Conservation (phyloP, 2,113 vertebrate species). For the Motacilla alba region DNA sequence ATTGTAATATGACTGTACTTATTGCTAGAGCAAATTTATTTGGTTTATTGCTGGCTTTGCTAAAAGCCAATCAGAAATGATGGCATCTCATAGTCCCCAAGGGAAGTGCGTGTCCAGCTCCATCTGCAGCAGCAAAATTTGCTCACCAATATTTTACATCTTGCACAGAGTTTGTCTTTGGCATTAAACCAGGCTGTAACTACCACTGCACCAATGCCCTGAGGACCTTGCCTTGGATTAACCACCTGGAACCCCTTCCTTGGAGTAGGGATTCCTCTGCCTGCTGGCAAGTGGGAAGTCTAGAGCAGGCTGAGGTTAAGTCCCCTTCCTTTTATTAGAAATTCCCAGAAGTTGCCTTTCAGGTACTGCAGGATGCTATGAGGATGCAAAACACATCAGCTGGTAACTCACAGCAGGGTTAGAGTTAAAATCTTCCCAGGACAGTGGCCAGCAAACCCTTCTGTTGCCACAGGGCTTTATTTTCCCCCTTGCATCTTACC, state of each 20-base stretch:
- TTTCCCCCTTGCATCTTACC: background rate
- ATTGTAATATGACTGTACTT: background rate
- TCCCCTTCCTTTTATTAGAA: background rate
- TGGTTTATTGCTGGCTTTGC: background rate
- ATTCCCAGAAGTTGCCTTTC: background rate
- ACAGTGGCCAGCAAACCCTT: background rate
- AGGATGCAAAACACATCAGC: background rate
- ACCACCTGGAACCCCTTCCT: background rate
- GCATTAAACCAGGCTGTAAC: background rate
- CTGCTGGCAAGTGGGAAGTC: background rate
- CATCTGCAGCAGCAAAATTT: background rate
- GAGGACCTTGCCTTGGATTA: background rate
- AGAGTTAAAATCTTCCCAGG: background rate
- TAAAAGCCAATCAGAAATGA: background rate
- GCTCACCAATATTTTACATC: background rate
- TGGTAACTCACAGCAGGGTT: background rate
- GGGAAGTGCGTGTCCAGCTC: background rate
- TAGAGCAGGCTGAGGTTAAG: background rate
- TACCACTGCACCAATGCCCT: background rate
- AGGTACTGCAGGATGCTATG: background rate
- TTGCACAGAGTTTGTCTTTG: background rate
- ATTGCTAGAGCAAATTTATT: background rate
- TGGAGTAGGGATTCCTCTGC: background rate
- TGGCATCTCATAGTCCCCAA: background rate
- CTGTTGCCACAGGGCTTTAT: background rate